Percentiles rank a stretch among this genome's conserved stretches.
Evolutionary conservation across 1,140 invertebrate genomes (phyloP).

Genomic region (Hypothenemus hampei): DNA sequence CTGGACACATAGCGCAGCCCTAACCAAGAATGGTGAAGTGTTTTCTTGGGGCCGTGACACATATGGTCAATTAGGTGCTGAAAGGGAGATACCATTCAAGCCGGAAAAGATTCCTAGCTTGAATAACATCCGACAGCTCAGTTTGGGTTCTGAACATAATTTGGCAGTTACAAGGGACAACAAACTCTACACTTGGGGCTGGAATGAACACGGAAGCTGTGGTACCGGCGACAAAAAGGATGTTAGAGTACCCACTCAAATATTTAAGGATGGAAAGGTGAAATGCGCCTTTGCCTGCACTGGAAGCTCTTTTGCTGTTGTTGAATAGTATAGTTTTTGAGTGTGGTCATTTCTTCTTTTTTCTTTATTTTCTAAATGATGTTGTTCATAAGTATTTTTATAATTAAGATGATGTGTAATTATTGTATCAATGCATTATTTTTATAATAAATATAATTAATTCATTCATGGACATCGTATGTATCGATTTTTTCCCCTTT

Average conservation of each 20-base stretch:
- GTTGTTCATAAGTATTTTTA: conserved; percentile 44
- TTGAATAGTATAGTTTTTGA: conserved; percentile 39
- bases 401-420: conserved; percentile 38
- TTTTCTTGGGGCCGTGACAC: conserved; percentile 74
- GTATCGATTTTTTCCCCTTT: neutral
- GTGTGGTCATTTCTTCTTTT: conserved; percentile 6
- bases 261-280: conserved; percentile 43
- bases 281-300: conserved; percentile 50
- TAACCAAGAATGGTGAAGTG: conserved; percentile 56
- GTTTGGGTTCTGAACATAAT: conserved; percentile 75
- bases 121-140: conserved; percentile 51
- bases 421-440: conserved; percentile 41
- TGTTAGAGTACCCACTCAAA: conserved; percentile 47
- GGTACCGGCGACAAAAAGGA: conserved; percentile 64
- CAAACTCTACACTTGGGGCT: conserved; percentile 74
- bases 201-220: conserved; percentile 88
- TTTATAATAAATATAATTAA: conserved; percentile 43
- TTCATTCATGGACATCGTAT: conserved; percentile 27
- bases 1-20: conserved; percentile 67
- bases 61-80: conserved; percentile 66
- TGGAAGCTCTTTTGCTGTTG: conserved; percentile 54
- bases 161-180: conserved; percentile 56
- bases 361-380: conserved; percentile 32
- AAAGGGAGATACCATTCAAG: conserved; percentile 32
- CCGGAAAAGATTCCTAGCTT: conserved; percentile 41